Percentiles rank a stretch among this genome's conserved stretches.
phyloP scores from a whole-genome alignment of 2,888 invertebrate species.

The Habroteleia sp. region DNA sequence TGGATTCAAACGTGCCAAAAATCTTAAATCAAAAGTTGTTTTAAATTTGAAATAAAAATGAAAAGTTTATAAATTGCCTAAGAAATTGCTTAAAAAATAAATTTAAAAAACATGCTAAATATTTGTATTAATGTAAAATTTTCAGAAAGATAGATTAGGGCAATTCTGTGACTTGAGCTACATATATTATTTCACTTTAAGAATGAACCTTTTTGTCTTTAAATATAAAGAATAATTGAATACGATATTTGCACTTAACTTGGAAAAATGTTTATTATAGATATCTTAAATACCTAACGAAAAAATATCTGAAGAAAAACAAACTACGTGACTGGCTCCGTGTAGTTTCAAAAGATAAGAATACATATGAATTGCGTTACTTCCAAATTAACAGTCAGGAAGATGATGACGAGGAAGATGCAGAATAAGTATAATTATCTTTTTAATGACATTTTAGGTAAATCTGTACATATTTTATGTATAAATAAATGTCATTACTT shows the following conservation, averaged over 20 bases:
- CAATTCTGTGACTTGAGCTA: too few relatives aligned
- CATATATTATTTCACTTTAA: too few relatives aligned
- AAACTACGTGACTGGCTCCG: conserved; percentile 99
- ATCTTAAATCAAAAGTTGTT: too few relatives aligned
- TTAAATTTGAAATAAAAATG: too few relatives aligned
- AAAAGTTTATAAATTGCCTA: too few relatives aligned
- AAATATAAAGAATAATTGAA: conserved; percentile 53
- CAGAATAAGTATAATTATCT: conserved; percentile 84
- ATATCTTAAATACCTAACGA: conserved; percentile 99
- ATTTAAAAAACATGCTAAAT: too few relatives aligned
- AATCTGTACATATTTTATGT: conserved; percentile 71
- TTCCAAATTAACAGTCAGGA: conserved; percentile 96
- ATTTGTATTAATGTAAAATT: too few relatives aligned
- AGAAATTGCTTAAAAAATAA: too few relatives aligned
- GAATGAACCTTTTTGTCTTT: too few relatives aligned
- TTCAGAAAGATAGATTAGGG: too few relatives aligned
- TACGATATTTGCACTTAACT: conserved; percentile 75
- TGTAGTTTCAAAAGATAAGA: conserved; percentile 98
- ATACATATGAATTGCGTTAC: conserved; percentile 98
- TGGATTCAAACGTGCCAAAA: too few relatives aligned
- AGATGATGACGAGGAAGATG: conserved; percentile 91
- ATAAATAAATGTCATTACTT: conserved; percentile 67
- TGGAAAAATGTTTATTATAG: conserved; percentile 80
- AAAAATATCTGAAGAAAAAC: conserved; percentile 99
- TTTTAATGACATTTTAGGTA: conserved; percentile 64